A percentile compares a stretch with the other conserved stretches of the same genome.
These are phyloP conservation scores for Machimus atricapillus DNA, from an alignment of 2,888 invertebrate species.

Conservation along the genomic window DNA sequence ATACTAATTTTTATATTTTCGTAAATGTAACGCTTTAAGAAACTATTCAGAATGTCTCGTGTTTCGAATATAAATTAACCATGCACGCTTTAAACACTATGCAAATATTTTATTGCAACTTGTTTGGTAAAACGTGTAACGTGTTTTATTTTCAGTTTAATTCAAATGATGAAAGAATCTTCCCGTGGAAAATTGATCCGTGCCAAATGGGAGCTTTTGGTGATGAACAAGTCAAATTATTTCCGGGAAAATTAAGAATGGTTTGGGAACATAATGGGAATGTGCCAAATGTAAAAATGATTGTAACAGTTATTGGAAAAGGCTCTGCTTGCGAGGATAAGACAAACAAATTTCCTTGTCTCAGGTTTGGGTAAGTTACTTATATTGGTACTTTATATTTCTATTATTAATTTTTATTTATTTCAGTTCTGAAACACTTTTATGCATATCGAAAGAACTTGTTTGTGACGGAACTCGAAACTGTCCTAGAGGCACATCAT, in stretches of 20 bases:
- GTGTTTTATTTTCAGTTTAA: constrained; percentile 36
- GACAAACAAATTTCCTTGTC: constrained; percentile 56
- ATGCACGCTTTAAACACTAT: not conserved
- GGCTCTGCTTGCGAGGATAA: constrained; percentile 57
- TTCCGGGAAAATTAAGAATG: constrained; percentile 67
- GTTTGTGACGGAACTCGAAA: constrained; percentile 73
- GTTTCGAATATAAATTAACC: not conserved
- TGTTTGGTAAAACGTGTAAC: not conserved
- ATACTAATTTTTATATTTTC: not conserved
- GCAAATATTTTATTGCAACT: not conserved
- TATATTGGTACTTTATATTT: not conserved
- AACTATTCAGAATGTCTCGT: not conserved
- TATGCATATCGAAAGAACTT: constrained; percentile 72
- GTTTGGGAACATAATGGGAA: constrained; percentile 64
- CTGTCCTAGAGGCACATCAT: constrained; percentile 71
- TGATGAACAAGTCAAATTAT: constrained; percentile 65
- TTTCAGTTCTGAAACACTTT: constrained; percentile 57
- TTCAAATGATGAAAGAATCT: constrained; percentile 61
- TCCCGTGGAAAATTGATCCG: constrained; percentile 66
- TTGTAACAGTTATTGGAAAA: constrained; percentile 60
- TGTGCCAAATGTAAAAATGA: constrained; percentile 56
- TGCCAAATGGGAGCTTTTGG: constrained; percentile 63
- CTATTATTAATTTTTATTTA: not conserved
- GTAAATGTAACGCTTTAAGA: not conserved
- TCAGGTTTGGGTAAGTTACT: constrained; percentile 58